A percentile compares a stretch with the other conserved stretches of the same genome.
These are phyloP conservation scores for Lymantria dispar DNA, from an alignment of 2,888 invertebrate species.

Conservation along the genomic window DNA sequence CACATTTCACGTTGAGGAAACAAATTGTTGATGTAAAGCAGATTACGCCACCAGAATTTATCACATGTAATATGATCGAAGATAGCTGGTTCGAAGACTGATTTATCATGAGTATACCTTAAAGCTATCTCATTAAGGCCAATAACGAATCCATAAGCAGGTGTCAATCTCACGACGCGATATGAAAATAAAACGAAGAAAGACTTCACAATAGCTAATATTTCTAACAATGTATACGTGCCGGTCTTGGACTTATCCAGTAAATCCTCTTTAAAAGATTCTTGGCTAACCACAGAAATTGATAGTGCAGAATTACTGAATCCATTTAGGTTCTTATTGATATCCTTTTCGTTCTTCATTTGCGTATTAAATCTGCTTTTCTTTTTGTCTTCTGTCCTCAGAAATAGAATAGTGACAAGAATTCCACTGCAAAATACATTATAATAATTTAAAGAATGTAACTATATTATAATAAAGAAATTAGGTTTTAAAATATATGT, in stretches of 20 bases:
- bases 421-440: conserved; percentile 82
- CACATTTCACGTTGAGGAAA: conserved; percentile 89
- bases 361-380: conserved; percentile 36
- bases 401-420: conserved; percentile 87
- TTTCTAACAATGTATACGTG: conserved; percentile 59
- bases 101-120: conserved; percentile 86
- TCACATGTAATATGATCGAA: conserved; percentile 88
- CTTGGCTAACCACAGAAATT: conserved; percentile 70
- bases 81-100: conserved; percentile 88
- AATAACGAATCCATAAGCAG: conserved; percentile 91
- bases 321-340: conserved; percentile 73
- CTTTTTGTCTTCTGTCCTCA: conserved; percentile 84
- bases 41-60: conserved; percentile 92
- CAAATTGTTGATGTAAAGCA: conserved; percentile 91
- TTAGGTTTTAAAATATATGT: too few relatives aligned
- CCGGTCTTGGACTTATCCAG: conserved; percentile 60
- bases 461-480: neutral
- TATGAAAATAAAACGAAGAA: conserved; percentile 76
- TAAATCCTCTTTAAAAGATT: conserved; percentile 70
- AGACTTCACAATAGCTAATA: conserved; percentile 64
- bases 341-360: conserved; percentile 47
- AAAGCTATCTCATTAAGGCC: conserved; percentile 87
- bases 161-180: conserved; percentile 88
- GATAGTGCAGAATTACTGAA: conserved; percentile 70
- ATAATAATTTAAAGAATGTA: neutral